Conservation (phyloP, 2,113 vertebrate species). For the Edolisoma coerulescens region DNA sequence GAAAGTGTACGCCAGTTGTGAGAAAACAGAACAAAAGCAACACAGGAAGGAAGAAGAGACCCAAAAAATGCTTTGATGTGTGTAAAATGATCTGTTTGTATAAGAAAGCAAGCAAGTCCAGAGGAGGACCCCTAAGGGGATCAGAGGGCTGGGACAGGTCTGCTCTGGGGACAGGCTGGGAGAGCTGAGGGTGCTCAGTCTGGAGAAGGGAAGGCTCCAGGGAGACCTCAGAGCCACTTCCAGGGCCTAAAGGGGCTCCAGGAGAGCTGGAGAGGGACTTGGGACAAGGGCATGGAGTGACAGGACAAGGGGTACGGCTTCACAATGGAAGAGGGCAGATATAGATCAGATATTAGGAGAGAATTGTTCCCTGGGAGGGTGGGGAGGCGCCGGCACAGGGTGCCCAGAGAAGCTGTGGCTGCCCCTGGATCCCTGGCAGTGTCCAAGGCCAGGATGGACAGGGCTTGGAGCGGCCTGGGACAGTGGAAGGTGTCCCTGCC, state of each 20-base stretch:
- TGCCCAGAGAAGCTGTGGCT: not conserved
- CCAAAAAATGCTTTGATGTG: not conserved
- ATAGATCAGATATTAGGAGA: fast-evolving
- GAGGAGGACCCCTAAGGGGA: not conserved
- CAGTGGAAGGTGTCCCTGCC: not conserved
- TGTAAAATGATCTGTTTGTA: not conserved
- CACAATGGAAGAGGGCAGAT: fast-evolving
- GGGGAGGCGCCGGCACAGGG: not conserved
- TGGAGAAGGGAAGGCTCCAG: not conserved
- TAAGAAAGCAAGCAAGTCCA: not conserved
- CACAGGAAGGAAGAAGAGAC: not conserved
- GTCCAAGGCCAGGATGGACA: not conserved
- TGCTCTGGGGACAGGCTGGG: not conserved
- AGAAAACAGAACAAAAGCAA: not conserved
- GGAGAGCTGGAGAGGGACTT: not conserved
- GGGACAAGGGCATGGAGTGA: fast-evolving
- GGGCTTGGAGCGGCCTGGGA: not conserved
- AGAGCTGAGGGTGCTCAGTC: not conserved
- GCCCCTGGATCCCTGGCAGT: not conserved
- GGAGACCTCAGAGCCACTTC: not conserved
- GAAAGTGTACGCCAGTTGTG: not conserved
- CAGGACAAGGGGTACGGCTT: not conserved
- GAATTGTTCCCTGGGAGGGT: not conserved
- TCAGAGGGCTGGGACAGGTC: not conserved
- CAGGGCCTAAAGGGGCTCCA: not conserved